Evolutionary conservation across 2,888 invertebrate genomes (phyloP), one percentile per base, ranked within the genome.

Genomic region (Charanyca ferruginea): DNA sequence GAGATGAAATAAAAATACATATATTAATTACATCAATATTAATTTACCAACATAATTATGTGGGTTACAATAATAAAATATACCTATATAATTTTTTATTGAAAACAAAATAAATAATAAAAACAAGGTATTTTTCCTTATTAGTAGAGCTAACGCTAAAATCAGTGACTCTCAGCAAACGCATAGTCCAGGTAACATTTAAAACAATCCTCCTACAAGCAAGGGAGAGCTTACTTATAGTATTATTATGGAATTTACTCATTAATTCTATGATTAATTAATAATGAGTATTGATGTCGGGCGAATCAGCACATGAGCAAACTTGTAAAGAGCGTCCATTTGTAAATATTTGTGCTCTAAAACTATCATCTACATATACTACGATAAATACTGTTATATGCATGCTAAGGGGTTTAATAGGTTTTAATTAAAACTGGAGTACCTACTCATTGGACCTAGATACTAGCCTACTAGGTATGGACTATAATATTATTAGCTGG

Each of bases 1-100:
- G 85, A 62, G 76, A 85, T 89, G 94, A 95, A 96, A 96, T 95
- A 95, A 96, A 95, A 96, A 95, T 95, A 96, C 95, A 95, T 95
- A 95, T 95, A 95, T 95, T 95, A 95, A 94, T 95, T 94, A 95
- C 95, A 95, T 95, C 93, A 93, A 95, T 95, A 93, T 95, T 95
- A 94, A 95, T 94, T 94, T 94, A 94, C 95, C 95, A 94, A 95
- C 95, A 93, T 94, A 95, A 95, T 93, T 94, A 93, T 93, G 92
- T 94, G 95, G 94, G 94, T 94, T 73, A 94, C 93, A 93, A 94
- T 95, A 94, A 94, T 95, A 95, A 95, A 95, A 95, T 95, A 95
- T 95, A 94, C 95, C 94, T 95, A 94, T 94, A 93, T 93, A 93
- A 93, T 94, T 94, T 88, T n/a, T 89, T 92, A 93, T 91, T 67